These are phyloP conservation scores for Passer domesticus DNA, from an alignment of 2,113 vertebrate genomes.

Conservation along the genomic window DNA sequence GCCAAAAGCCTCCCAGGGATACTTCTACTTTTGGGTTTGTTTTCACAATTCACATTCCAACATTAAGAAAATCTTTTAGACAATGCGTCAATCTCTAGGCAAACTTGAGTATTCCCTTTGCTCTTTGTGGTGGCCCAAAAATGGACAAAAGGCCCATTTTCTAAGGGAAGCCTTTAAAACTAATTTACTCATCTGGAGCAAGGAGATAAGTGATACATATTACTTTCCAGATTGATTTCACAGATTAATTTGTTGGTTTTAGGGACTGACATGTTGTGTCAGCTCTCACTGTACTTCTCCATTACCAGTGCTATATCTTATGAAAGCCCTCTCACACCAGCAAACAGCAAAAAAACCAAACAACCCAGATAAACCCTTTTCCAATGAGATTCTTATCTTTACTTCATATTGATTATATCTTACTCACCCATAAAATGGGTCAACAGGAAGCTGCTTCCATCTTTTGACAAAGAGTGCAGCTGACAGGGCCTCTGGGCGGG, in stretches of 20 bases:
- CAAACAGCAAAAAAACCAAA: background rate
- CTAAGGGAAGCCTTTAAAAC: background rate
- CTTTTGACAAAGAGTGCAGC: slow-evolving; percentile 16
- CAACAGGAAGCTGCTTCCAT: background rate
- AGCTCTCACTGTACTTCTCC: background rate
- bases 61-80: background rate
- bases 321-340: background rate
- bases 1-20: background rate
- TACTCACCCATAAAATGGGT: slow-evolving; percentile 41
- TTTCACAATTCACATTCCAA: background rate
- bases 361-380: background rate
- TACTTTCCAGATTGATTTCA: background rate
- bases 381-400: background rate
- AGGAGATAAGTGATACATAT: background rate
- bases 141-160: background rate
- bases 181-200: slow-evolving; percentile 6
- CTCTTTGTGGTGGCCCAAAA: background rate
- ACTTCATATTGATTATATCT: slow-evolving; percentile 33
- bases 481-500: background rate
- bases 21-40: background rate
- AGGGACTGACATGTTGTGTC: background rate
- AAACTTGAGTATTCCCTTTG: background rate
- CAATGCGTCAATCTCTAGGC: background rate
- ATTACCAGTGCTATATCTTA: rapidly evolving
- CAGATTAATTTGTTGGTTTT: background rate